Conservation (phyloP, 2,113 vertebrate species). For the Onychostruthus taczanowskii region DNA sequence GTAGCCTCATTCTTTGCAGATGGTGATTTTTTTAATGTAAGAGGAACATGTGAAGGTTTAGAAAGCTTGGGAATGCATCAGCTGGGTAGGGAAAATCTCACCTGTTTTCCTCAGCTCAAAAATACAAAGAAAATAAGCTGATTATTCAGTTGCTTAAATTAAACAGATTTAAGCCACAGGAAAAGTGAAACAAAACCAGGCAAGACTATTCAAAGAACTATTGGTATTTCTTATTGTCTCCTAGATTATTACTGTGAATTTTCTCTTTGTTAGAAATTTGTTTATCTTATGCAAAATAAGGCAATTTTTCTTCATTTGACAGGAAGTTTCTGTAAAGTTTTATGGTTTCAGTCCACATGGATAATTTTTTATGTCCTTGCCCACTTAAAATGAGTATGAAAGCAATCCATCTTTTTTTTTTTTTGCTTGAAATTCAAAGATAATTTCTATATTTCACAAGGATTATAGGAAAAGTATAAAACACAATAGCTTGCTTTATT, state of each 20-base stretch:
- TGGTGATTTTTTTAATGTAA: background rate
- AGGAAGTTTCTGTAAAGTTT: background rate
- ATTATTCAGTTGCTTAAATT: background rate
- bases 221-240: background rate
- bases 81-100: background rate
- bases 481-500: background rate
- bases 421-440: background rate
- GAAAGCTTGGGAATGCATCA: background rate
- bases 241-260: background rate
- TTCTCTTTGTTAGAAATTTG: background rate
- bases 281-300: background rate
- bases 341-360: background rate
- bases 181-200: background rate
- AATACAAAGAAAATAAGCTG: background rate
- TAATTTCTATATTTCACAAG: background rate
- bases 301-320: background rate
- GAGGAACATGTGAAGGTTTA: rapidly evolving
- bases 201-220: background rate
- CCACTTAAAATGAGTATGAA: background rate
- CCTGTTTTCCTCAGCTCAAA: background rate
- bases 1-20: background rate
- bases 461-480: background rate
- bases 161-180: background rate
- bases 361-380: background rate
- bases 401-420: background rate